These are phyloP conservation scores for Solea solea DNA, from an alignment of 2,113 vertebrate species.

Conservation along the genomic window DNA sequence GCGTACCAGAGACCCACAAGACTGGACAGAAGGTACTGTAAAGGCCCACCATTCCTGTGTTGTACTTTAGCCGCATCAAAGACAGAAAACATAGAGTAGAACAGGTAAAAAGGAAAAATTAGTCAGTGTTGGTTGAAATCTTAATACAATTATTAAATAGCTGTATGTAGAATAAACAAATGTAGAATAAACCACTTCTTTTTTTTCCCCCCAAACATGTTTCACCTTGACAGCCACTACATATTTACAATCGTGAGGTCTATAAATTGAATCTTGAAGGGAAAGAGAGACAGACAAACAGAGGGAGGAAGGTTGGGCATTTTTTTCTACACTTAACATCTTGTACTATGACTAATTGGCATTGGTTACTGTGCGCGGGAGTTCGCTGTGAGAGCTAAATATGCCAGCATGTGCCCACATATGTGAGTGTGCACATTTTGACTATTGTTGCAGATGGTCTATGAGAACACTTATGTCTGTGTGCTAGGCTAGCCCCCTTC, in stretches of 20 bases:
- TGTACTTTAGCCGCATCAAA: neutral
- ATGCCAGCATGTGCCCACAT: neutral
- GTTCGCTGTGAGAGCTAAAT: neutral
- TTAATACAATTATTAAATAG: neutral
- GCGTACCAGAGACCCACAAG: neutral
- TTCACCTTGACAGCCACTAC: neutral
- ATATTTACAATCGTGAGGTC: neutral
- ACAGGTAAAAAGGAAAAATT: neutral
- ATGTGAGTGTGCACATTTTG: conserved; percentile 11
- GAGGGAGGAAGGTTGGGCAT: neutral
- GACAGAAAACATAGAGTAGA: neutral
- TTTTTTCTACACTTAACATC: conserved; percentile 20
- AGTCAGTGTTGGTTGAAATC: neutral
- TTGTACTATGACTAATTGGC: conserved; percentile 25
- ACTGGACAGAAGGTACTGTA: neutral
- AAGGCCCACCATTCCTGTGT: neutral
- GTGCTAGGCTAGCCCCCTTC: conserved; percentile 11
- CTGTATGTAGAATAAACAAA: neutral
- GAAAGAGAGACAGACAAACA: neutral
- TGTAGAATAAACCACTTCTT: neutral
- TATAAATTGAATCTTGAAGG: neutral
- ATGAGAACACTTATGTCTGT: conserved; percentile 10
- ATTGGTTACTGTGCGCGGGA: conserved; percentile 4
- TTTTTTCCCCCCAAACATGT: neutral
- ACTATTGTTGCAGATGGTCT: conserved; percentile 27